Evolutionary conservation across 2,888 invertebrate genomes (phyloP).

Genomic region (Tetragonula carbonaria): DNA sequence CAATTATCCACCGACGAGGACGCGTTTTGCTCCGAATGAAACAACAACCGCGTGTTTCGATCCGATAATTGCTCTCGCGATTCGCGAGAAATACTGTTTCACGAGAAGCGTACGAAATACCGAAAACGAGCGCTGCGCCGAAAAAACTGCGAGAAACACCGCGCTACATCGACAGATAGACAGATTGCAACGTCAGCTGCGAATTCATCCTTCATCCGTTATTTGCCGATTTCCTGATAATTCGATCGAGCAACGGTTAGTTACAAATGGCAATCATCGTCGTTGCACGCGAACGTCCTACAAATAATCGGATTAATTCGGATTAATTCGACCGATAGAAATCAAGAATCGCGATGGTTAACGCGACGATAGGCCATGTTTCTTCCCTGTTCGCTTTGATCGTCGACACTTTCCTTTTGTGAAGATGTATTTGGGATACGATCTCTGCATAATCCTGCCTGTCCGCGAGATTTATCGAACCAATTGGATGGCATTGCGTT

Average conservation of each 20-base stretch:
- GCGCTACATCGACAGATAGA: neutral
- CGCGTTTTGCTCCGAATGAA: neutral
- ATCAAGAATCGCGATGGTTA: neutral
- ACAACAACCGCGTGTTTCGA: neutral
- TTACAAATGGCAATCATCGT: neutral
- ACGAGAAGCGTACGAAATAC: neutral
- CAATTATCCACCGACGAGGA: too few relatives aligned
- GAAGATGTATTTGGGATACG: neutral
- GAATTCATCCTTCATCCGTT: neutral
- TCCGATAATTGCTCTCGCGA: neutral
- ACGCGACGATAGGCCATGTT: slow-evolving; percentile 18
- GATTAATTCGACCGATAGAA: slow-evolving; percentile 7
- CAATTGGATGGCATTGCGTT: slow-evolving; percentile 41
- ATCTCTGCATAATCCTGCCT: slow-evolving; percentile 45
- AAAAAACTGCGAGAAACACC: neutral
- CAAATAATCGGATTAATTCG: neutral
- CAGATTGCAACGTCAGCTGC: neutral
- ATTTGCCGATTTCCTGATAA: neutral
- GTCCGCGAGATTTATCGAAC: slow-evolving; percentile 58
- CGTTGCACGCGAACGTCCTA: slow-evolving; percentile 1
- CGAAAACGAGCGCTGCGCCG: too few relatives aligned
- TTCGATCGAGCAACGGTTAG: neutral
- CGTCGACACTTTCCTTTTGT: slow-evolving; percentile 27
- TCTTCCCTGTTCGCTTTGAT: slow-evolving; percentile 2
- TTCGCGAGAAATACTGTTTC: neutral